Evolutionary conservation across 2,888 invertebrate genomes (phyloP).

Genomic region (Dryomyza anilis): DNA sequence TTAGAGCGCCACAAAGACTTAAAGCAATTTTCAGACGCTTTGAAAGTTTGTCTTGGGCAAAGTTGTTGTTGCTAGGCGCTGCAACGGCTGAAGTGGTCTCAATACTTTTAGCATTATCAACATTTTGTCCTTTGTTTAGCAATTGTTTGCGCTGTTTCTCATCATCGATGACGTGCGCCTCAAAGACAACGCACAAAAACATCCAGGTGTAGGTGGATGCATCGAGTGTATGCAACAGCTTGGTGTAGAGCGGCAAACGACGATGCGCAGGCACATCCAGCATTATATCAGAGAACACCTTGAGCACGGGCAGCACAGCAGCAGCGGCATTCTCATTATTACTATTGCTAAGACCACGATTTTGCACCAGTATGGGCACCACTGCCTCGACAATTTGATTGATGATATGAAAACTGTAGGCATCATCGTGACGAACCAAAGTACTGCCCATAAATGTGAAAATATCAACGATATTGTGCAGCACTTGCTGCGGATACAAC

Average conservation of each 20-base stretch:
- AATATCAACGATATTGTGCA: constrained; percentile 93
- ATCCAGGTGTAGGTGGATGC: constrained; percentile 71
- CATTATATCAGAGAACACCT: constrained; percentile 90
- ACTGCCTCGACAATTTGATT: constrained; percentile 87
- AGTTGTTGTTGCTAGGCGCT: neutral
- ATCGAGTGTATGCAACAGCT: constrained; percentile 76
- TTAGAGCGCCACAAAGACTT: constrained; percentile 71
- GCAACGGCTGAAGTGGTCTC: no score
- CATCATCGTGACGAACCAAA: constrained; percentile 89
- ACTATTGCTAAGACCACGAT: no score
- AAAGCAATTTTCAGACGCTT: constrained; percentile 72
- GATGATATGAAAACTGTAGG: constrained; percentile 93
- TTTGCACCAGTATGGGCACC: constrained; percentile 78
- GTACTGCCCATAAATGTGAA: constrained; percentile 98
- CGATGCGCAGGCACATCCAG: constrained; percentile 94
- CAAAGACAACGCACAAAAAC: constrained; percentile 74
- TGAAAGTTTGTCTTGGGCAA: constrained; percentile 60
- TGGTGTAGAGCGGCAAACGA: constrained; percentile 77
- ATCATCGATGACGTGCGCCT: constrained; percentile 70
- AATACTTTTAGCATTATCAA: no score
- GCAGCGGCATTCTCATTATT: neutral
- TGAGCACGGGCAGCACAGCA: constrained; percentile 70
- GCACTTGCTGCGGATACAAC: constrained; percentile 80
- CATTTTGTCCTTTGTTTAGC: constrained; percentile 6
- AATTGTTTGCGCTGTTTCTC: constrained; percentile 61